A percentile compares a stretch with the other conserved stretches of the same genome.
These are phyloP conservation scores for Drosophila tristis DNA, from an alignment of 1,140 invertebrate species.

Conservation along the genomic window DNA sequence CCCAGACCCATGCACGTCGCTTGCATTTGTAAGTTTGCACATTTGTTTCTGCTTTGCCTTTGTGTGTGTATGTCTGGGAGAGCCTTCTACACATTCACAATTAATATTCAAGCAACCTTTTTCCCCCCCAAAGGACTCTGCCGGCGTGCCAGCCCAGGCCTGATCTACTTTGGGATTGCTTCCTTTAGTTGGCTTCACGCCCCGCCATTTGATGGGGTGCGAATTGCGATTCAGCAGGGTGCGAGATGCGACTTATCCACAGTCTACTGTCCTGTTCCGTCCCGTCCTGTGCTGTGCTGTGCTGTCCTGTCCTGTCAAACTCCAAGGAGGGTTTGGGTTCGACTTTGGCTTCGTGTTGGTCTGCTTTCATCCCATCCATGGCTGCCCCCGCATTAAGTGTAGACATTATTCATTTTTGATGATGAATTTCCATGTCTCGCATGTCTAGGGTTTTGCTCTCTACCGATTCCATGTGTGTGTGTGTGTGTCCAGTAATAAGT, in stretches of 20 bases:
- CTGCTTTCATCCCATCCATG: slow-evolving; percentile 20
- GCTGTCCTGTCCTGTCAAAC: too few species aligned
- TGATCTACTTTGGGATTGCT: slow-evolving; percentile 23
- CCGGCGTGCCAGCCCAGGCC: slow-evolving; percentile 1
- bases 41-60: slow-evolving; percentile 59
- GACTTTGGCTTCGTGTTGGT: neutral
- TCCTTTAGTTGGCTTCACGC: slow-evolving; percentile 66
- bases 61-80: slow-evolving; percentile 16
- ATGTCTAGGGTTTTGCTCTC: slow-evolving; percentile 69
- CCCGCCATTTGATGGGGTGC: slow-evolving; percentile 78
- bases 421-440: slow-evolving; percentile 83
- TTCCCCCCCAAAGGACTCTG: slow-evolving; percentile 17
- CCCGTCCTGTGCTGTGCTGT: too few species aligned
- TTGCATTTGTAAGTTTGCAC: slow-evolving; percentile 80
- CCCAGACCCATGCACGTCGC: slow-evolving; percentile 66
- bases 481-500: slow-evolving; percentile 76
- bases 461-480: neutral
- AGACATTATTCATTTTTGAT: slow-evolving; percentile 84
- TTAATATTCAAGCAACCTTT: slow-evolving; percentile 82
- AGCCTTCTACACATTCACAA: slow-evolving; percentile 70
- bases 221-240: slow-evolving; percentile 74
- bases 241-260: slow-evolving; percentile 66
- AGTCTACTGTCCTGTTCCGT: neutral
- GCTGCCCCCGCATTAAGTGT: slow-evolving; percentile 72
- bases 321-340: slow-evolving; percentile 21